These are phyloP conservation scores for Dendrolimus houi DNA, from an alignment of 2,888 invertebrate genomes.

Conservation along the genomic window DNA sequence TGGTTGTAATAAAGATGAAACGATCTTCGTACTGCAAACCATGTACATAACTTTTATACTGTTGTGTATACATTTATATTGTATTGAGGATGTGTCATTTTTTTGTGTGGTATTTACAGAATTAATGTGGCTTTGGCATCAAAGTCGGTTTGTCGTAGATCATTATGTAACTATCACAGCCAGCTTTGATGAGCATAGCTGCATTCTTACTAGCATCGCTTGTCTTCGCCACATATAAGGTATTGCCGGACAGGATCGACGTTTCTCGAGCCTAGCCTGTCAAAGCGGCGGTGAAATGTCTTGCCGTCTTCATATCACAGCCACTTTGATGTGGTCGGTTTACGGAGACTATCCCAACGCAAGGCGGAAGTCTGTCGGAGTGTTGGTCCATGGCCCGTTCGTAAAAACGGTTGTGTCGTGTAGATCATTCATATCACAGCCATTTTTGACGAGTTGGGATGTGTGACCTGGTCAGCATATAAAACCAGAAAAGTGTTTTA, in stretches of 20 bases:
- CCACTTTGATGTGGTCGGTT: constrained; percentile 96
- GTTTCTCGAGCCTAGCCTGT: constrained; percentile 80
- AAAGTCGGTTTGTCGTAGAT: constrained; percentile 91
- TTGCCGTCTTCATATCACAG: constrained; percentile 91
- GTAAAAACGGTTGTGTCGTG: constrained; percentile 90
- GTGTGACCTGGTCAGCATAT: constrained; percentile 47
- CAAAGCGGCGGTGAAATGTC: constrained; percentile 93
- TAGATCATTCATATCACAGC: constrained; percentile 88
- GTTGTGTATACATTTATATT: neutral
- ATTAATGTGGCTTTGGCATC: constrained; percentile 79
- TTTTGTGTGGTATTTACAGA: neutral
- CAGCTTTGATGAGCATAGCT: constrained; percentile 95
- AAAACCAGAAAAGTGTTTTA: constrained; percentile 6
- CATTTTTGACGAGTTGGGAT: constrained; percentile 95
- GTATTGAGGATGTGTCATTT: neutral
- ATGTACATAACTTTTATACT: neutral
- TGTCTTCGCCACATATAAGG: constrained; percentile 3
- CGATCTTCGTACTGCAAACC: neutral
- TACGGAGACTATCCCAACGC: constrained; percentile 39
- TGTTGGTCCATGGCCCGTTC: constrained; percentile 67
- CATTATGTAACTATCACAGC: constrained; percentile 88
- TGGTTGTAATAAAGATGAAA: neutral
- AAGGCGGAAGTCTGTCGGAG: neutral
- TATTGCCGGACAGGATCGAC: neutral
- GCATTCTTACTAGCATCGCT: constrained; percentile 42